Conservation (phyloP, 2,888 invertebrate species). For the Chrysotoxum bicinctum region DNA sequence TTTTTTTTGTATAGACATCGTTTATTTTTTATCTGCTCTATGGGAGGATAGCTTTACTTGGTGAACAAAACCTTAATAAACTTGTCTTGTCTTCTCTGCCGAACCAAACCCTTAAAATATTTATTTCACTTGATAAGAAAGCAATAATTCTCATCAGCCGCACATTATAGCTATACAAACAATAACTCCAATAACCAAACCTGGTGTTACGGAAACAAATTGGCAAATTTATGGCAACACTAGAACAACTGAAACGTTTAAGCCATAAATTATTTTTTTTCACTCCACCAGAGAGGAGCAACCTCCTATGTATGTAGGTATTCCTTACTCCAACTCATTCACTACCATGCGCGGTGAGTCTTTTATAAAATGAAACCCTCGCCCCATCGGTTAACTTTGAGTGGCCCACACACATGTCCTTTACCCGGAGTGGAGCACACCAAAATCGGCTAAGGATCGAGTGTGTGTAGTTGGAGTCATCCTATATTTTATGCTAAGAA, state of each 20-base stretch:
- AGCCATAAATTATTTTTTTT: constrained; percentile 72
- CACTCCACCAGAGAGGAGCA: constrained; percentile 14
- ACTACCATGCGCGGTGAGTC: constrained; percentile 31
- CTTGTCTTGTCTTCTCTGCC: constrained; percentile 22
- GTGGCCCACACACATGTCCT: constrained; percentile 70
- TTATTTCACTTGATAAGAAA: constrained; percentile 26
- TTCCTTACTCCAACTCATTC: constrained; percentile 27
- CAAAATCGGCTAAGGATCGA: constrained; percentile 44
- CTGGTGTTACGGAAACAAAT: constrained; percentile 72
- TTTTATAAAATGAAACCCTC: constrained; percentile 25
- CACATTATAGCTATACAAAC: constrained; percentile 8
- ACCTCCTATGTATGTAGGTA: not conserved
- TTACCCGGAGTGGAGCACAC: constrained; percentile 29
- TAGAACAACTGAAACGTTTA: constrained; percentile 56
- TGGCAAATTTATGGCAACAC: constrained; percentile 71
- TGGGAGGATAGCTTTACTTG: no score
- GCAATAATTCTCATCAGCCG: constrained; percentile 37
- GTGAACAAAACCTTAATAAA: constrained; percentile 34
- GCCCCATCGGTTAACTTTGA: constrained; percentile 62
- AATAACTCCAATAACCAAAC: constrained; percentile 62
- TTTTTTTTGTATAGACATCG: no score
- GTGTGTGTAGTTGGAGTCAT: constrained; percentile 1
- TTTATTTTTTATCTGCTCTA: no score
- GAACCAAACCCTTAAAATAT: constrained; percentile 2
- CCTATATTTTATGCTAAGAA: constrained; percentile 36